These are phyloP conservation scores for Petrosia ficiformis DNA, from an alignment of 37 sponge, comb jelly and placozoan genomes.

Conservation along the genomic window DNA sequence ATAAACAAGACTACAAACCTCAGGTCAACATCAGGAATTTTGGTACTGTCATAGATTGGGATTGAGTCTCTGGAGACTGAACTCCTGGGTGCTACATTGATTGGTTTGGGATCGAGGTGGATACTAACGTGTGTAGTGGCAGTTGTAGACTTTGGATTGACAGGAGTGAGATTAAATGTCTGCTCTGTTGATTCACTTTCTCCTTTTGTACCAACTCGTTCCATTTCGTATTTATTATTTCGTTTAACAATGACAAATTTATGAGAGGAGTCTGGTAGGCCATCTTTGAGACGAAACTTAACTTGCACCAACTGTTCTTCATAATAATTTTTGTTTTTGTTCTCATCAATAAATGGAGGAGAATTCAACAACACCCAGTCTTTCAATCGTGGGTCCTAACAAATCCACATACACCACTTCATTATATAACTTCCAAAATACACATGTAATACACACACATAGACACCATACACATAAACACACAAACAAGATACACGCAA, in stretches of 20 bases:
- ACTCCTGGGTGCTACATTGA: neutral
- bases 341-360: conserved; percentile 18
- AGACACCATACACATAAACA: neutral
- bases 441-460: neutral
- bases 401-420: too few species aligned
- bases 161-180: neutral
- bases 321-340: conserved; percentile 10
- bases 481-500: too few species aligned
- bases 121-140: neutral
- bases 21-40: conserved; percentile 48
- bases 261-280: conserved; percentile 3
- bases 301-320: conserved; percentile 53
- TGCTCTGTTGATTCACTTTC: neutral
- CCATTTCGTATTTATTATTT: conserved; percentile 29
- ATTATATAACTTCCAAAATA: too few species aligned
- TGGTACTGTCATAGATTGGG: conserved; percentile 44
- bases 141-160: neutral
- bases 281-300: conserved; percentile 18
- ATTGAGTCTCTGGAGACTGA: neutral
- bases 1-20: conserved; percentile 25
- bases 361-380: conserved; percentile 30
- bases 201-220: neutral
- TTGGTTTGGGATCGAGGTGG: neutral
- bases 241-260: conserved; percentile 10
- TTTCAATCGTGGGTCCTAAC: too few species aligned